A percentile compares a stretch with the other conserved stretches of the same genome.
phyloP scores from a whole-genome alignment of 1,140 invertebrate species.

The Sweltsa coloradensis region DNA sequence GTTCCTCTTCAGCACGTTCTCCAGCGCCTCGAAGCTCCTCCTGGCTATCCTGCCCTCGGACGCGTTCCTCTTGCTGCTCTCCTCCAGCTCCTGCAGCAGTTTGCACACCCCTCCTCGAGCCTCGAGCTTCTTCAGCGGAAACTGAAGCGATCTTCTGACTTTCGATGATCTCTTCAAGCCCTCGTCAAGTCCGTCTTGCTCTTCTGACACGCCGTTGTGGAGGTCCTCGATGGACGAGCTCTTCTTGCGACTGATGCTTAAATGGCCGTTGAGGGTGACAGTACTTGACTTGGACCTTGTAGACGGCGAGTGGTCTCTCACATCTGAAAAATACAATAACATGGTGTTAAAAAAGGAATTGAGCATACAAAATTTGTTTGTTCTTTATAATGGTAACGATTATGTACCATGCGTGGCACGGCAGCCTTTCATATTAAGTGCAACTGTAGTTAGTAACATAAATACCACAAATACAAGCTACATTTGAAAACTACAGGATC shows the following conservation, averaged over 20 bases:
- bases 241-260: conserved; percentile 13
- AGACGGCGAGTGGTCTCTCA: not conserved
- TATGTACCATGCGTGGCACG: too few species aligned
- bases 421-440: too few species aligned
- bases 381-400: too few species aligned
- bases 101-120: conserved; percentile 1
- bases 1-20: not conserved
- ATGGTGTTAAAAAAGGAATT: too few species aligned
- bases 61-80: not conserved
- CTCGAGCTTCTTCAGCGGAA: conserved; percentile 31
- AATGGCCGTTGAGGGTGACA: conserved; percentile 1
- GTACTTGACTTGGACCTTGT: not conserved
- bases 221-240: conserved; percentile 36
- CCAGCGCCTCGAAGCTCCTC: conserved; percentile 1
- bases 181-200: conserved; percentile 5
- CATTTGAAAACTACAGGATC: too few species aligned
- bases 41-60: not conserved
- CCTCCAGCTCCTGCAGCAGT: conserved; percentile 12
- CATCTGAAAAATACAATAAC: too few species aligned
- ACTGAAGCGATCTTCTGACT: conserved; percentile 45
- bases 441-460: too few species aligned
- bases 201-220: conserved; percentile 21
- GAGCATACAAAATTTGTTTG: too few species aligned
- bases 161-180: conserved; percentile 45
- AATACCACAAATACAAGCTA: too few species aligned